Evolutionary conservation across 2,113 vertebrate species (phyloP).

Genomic region (Zosterops borbonicus): DNA sequence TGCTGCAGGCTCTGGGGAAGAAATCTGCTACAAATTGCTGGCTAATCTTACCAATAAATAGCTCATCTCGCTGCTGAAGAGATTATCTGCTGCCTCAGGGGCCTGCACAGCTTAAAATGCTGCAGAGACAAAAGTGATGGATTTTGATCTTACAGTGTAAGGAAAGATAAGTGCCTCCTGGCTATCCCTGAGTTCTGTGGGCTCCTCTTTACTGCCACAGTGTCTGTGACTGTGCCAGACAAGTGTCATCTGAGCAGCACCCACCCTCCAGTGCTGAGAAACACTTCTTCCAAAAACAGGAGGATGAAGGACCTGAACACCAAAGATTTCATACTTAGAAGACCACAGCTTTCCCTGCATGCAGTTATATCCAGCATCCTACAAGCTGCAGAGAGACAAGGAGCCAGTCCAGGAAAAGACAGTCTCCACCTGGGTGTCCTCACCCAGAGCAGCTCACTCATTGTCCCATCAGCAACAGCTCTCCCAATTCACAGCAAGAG

Average conservation of each 20-base stretch:
- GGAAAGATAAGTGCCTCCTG: neutral
- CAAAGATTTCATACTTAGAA: neutral
- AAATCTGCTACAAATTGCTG: neutral
- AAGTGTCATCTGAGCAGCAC: neutral
- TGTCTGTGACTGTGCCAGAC: rapidly evolving
- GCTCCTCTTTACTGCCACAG: neutral
- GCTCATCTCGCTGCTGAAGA: neutral
- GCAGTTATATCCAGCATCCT: neutral
- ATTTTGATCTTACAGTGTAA: neutral
- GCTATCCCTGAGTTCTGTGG: neutral
- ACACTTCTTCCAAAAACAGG: neutral
- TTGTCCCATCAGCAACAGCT: neutral
- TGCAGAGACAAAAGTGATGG: neutral
- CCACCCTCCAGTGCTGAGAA: neutral
- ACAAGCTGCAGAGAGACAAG: neutral
- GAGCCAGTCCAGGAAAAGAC: neutral
- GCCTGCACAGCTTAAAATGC: neutral
- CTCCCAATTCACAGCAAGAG: neutral
- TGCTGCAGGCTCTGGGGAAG: neutral
- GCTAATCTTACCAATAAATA: neutral
- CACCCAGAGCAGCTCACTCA: neutral
- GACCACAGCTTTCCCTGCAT: neutral
- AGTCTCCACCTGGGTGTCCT: neutral
- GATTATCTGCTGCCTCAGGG: neutral
- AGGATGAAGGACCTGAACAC: neutral